These are phyloP conservation scores for Vulpes vulpes DNA, from an alignment of 2,113 vertebrate species.

Conservation along the genomic window DNA sequence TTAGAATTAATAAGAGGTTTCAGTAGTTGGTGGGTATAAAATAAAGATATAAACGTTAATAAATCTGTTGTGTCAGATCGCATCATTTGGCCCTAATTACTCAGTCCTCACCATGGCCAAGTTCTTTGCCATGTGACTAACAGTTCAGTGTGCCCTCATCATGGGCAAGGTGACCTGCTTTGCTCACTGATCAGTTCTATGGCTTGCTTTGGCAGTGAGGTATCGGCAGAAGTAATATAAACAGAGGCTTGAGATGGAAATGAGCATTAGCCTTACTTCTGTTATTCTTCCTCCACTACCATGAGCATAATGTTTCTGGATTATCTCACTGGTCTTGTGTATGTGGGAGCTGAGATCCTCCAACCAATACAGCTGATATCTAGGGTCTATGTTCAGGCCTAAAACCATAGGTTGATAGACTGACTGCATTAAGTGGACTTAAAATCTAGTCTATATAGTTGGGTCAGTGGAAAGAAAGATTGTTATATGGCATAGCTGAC, in stretches of 20 bases:
- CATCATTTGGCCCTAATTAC: not conserved
- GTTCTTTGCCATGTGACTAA: not conserved
- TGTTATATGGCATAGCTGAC: not conserved
- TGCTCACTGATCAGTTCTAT: not conserved
- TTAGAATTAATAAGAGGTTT: not conserved
- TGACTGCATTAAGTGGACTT: not conserved
- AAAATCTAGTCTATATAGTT: not conserved
- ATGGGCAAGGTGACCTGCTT: not conserved
- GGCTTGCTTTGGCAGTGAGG: not conserved
- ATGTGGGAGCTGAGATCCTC: not conserved
- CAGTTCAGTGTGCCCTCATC: not conserved
- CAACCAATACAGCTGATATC: not conserved
- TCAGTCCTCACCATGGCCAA: not conserved
- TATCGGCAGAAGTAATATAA: not conserved
- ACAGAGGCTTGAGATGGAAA: not conserved
- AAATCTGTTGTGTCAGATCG: not conserved
- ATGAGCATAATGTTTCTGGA: not conserved
- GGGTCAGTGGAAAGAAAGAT: not conserved
- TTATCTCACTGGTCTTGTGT: not conserved
- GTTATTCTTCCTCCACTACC: not conserved
- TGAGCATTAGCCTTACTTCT: not conserved
- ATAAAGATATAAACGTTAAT: not conserved
- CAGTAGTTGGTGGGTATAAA: not conserved
- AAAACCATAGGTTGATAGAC: not conserved
- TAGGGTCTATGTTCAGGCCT: not conserved